Evolutionary conservation across 2,888 invertebrate species (phyloP).

Genomic region (Drosophila diplacantha): DNA sequence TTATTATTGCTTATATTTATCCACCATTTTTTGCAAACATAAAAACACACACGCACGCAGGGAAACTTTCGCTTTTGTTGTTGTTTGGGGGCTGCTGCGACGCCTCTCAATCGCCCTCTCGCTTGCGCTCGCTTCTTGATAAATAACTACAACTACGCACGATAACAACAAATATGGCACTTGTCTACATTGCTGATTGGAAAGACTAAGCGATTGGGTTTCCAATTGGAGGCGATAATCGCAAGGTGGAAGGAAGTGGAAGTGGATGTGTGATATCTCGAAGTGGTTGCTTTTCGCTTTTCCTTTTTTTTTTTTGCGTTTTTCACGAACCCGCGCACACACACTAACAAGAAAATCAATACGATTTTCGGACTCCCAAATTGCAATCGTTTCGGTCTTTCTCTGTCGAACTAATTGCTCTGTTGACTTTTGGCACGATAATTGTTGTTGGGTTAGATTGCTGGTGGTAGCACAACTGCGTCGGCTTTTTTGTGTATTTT

Average conservation of each 20-base stretch:
- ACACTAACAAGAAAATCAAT: conserved; percentile 60
- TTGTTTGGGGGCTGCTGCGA: conserved; percentile 23
- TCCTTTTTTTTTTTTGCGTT: conserved; percentile 38
- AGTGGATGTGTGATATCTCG: conserved; percentile 18
- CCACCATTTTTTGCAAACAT: conserved; percentile 49
- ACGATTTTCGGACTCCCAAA: conserved; percentile 27
- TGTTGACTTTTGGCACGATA: background rate
- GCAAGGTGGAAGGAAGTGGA: conserved; percentile 29
- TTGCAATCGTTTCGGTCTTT: conserved; percentile 1
- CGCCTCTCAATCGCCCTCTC: conserved; percentile 6
- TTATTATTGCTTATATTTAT: conserved; percentile 38
- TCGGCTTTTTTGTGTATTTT: conserved; percentile 1
- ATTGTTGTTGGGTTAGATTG: conserved; percentile 8
- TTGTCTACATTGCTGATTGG: conserved; percentile 38
- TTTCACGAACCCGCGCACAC: conserved; percentile 30
- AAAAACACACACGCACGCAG: conserved; percentile 22
- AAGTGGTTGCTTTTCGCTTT: conserved; percentile 53
- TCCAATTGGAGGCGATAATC: conserved; percentile 23
- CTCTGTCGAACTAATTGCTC: background rate
- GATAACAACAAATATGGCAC: conserved; percentile 24
- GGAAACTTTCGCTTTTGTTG: conserved; percentile 57
- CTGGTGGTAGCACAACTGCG: background rate
- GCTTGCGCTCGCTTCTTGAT: conserved; percentile 20
- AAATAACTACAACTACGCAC: conserved; percentile 30
- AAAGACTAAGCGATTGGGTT: conserved; percentile 12